Evolutionary conservation across 2,888 invertebrate genomes (phyloP).

Genomic region (Melolontha melolontha): DNA sequence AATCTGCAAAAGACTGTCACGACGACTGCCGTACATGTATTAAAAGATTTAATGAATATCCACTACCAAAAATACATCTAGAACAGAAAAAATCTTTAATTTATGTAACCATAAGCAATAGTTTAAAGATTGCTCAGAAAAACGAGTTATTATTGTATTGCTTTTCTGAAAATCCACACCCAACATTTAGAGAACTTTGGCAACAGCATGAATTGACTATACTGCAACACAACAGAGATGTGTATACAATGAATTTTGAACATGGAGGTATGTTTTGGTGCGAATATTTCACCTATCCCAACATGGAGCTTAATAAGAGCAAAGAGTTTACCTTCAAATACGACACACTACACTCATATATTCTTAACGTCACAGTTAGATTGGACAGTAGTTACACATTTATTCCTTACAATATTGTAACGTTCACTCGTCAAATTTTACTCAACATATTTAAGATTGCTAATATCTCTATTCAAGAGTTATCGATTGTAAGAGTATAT

Average conservation of each 20-base stretch:
- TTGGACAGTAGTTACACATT: background rate
- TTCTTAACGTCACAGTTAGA: background rate
- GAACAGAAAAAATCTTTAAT: too few relatives aligned
- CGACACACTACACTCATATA: background rate
- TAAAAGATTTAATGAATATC: too few relatives aligned
- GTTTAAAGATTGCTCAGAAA: too few relatives aligned
- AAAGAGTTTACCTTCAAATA: background rate
- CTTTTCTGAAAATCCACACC: constrained; percentile 1
- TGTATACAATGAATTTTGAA: background rate
- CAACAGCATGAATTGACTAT: background rate
- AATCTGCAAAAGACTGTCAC: background rate
- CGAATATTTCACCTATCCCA: constrained; percentile 2
- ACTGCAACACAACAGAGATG: background rate
- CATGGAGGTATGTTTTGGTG: background rate
- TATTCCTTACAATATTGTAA: too few relatives aligned
- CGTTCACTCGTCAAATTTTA: too few relatives aligned
- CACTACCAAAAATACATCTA: too few relatives aligned
- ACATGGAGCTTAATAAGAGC: background rate
- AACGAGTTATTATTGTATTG: background rate
- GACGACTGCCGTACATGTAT: background rate
- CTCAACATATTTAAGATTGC: too few relatives aligned
- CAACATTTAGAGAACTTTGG: background rate
- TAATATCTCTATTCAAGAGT: too few relatives aligned
- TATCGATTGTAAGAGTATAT: background rate
- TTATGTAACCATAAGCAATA: too few relatives aligned